phyloP scores from a whole-genome alignment of 2,888 invertebrate genomes.

The Stenodema calcarata region DNA sequence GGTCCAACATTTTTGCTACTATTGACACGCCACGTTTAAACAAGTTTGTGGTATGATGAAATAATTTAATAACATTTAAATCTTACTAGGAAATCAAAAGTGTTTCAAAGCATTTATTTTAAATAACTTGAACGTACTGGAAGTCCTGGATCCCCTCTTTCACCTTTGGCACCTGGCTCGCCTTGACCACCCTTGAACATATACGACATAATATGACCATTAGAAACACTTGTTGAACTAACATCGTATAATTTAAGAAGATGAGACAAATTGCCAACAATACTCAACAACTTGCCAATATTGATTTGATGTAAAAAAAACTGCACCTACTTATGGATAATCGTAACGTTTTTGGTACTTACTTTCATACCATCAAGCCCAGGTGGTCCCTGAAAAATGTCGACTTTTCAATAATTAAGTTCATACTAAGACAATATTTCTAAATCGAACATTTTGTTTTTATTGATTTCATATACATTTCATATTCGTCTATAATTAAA shows the following conservation, averaged over 20 bases:
- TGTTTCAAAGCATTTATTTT: neutral
- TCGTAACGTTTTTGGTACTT: slow-evolving; percentile 63
- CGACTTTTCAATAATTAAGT: neutral
- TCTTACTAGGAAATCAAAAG: no score
- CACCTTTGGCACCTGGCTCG: slow-evolving; percentile 89
- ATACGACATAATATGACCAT: neutral
- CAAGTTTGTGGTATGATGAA: no score
- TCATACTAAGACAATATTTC: neutral
- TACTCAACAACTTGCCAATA: no score
- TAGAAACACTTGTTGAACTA: neutral
- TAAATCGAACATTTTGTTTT: neutral
- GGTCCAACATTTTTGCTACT: no score
- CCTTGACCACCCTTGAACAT: slow-evolving; percentile 83
- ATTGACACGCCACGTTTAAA: no score
- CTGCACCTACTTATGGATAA: no score
- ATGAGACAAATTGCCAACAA: no score
- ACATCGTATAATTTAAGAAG: neutral
- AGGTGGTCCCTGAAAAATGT: slow-evolving; percentile 78
- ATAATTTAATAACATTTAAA: no score
- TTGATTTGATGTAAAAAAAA: no score
- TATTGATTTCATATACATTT: neutral
- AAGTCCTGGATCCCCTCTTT: slow-evolving; percentile 90
- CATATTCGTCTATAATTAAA: neutral
- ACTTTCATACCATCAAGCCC: slow-evolving; percentile 97
- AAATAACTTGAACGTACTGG: slow-evolving; percentile 72